A percentile compares a stretch with the other conserved stretches of the same genome.
phyloP scores from a whole-genome alignment of 2,797 vertebrate species.

The Staurois parvus region DNA sequence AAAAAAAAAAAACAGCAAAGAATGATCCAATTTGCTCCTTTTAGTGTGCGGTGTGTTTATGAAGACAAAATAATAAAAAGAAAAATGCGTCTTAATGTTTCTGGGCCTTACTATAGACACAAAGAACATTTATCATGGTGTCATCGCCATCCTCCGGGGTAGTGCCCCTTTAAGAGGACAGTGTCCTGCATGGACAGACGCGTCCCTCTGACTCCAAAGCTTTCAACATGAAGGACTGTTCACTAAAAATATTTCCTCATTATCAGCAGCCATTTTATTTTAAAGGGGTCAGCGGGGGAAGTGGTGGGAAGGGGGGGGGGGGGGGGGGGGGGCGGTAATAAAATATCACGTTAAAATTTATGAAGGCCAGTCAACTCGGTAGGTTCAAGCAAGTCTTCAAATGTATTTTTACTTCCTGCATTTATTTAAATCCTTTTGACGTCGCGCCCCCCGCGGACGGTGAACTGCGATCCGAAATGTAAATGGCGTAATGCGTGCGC shows the following conservation, averaged over 20 bases:
- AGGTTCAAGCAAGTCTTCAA: background rate
- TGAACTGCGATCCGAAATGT: slow-evolving; percentile 1
- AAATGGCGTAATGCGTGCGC: slow-evolving; percentile 10
- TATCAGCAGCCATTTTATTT: background rate
- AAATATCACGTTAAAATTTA: background rate
- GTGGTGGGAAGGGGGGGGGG: slow-evolving; percentile 55
- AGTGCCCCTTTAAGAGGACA: too few species aligned
- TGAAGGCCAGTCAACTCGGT: background rate
- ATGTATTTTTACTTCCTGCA: background rate
- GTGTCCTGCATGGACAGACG: too few species aligned
- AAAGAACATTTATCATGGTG: too few species aligned
- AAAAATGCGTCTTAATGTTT: too few species aligned
- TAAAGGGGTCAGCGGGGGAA: background rate
- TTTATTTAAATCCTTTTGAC: slow-evolving; percentile 30
- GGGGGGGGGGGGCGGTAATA: slow-evolving; percentile 50
- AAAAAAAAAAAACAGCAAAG: too few species aligned
- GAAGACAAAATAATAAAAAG: too few species aligned
- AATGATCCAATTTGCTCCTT: too few species aligned
- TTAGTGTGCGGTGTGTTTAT: too few species aligned
- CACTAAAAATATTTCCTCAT: background rate
- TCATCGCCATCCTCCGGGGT: too few species aligned
- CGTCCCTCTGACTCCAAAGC: too few species aligned
- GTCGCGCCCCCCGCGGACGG: slow-evolving; percentile 12
- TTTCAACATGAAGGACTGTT: background rate
- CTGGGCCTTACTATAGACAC: too few species aligned